These are phyloP conservation scores for Acholoe squamosa DNA, from an alignment of 2,888 invertebrate genomes.

Conservation along the genomic window DNA sequence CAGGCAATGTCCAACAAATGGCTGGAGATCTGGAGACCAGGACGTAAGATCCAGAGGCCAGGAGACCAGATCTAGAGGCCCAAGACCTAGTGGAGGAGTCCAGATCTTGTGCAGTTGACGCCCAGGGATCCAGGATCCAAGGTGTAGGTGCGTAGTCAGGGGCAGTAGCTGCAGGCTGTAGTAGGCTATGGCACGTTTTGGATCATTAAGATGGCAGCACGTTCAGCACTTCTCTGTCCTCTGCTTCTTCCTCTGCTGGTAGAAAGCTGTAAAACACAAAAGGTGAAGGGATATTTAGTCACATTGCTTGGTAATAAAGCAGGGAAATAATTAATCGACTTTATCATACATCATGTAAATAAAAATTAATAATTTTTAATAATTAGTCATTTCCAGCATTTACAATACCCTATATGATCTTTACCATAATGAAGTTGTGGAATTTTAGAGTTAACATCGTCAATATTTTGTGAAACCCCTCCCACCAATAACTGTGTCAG, in stretches of 20 bases:
- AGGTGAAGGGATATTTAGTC: not conserved
- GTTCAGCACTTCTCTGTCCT: constrained; percentile 21
- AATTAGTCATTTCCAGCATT: no score
- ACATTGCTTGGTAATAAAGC: not conserved
- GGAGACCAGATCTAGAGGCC: not conserved
- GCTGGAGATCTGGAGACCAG: no score
- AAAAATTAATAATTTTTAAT: not conserved
- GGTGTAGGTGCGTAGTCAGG: not conserved
- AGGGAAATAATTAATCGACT: not conserved
- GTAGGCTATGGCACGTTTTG: not conserved
- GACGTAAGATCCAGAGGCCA: no score
- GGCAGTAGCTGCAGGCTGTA: not conserved
- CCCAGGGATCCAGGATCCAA: not conserved
- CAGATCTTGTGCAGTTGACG: not conserved
- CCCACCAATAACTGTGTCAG: no score
- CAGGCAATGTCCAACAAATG: no score
- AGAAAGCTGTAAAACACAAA: constrained; percentile 36
- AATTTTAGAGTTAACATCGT: no score
- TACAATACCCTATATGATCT: no score
- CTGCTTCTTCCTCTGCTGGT: constrained; percentile 39
- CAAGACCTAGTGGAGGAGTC: not conserved
- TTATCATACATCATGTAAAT: not conserved
- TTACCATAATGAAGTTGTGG: not conserved
- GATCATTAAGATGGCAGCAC: not conserved
- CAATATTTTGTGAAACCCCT: no score